Evolutionary conservation across 1,140 invertebrate genomes (phyloP).

Genomic region (Amyelois transitella): DNA sequence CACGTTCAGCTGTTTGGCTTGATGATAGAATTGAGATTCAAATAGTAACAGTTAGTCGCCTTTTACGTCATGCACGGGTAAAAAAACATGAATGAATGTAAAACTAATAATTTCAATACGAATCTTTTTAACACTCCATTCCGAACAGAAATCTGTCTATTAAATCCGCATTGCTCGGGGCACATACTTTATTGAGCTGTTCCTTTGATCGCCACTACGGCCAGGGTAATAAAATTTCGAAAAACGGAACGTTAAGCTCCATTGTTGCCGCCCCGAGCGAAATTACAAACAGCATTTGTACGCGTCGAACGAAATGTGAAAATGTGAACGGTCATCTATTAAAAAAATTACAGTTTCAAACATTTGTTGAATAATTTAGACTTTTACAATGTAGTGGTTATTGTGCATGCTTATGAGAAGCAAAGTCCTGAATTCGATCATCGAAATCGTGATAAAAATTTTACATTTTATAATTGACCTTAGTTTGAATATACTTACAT

Average conservation of each 20-base stretch:
- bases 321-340: slow-evolving; percentile 45
- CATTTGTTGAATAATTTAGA: slow-evolving; percentile 25
- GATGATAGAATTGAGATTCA: too few species aligned
- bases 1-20: too few species aligned
- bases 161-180: slow-evolving; percentile 14
- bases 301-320: slow-evolving; percentile 33
- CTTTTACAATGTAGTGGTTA: too few species aligned
- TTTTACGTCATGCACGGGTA: too few species aligned
- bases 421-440: too few species aligned
- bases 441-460: too few species aligned
- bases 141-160: neutral
- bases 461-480: too few species aligned
- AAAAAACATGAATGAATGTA: too few species aligned
- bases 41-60: too few species aligned
- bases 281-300: slow-evolving; percentile 40
- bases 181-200: slow-evolving; percentile 39
- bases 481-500: too few species aligned
- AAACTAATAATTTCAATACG: neutral
- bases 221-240: slow-evolving; percentile 43
- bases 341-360: slow-evolving; percentile 46
- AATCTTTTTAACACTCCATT: neutral
- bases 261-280: slow-evolving; percentile 30
- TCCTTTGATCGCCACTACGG: slow-evolving; percentile 44
- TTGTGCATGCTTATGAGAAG: too few species aligned
- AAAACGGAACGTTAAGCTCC: slow-evolving; percentile 33